Conservation (phyloP, 2,113 vertebrate genomes). For the Caretta caretta region DNA sequence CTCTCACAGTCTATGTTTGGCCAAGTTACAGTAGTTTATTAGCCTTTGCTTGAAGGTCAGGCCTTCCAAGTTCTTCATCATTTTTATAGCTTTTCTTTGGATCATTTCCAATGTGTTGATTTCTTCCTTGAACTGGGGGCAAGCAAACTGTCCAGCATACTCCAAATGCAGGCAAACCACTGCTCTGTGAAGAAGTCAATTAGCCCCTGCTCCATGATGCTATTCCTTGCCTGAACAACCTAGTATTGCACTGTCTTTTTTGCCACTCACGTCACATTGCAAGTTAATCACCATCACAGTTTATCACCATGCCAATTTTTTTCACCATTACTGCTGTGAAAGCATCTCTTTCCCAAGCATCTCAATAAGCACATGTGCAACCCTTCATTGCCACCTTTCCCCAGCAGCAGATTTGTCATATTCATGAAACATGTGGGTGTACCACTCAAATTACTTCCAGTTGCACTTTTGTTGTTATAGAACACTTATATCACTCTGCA, state of each 20-base stretch:
- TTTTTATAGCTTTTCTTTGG: neutral
- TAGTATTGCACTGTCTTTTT: neutral
- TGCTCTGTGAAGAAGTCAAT: neutral
- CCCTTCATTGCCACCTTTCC: neutral
- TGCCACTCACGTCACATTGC: neutral
- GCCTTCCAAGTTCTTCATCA: neutral
- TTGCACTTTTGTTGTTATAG: neutral
- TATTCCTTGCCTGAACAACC: neutral
- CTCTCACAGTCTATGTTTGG: neutral
- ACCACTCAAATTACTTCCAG: neutral
- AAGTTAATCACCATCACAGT: neutral
- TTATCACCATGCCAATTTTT: neutral
- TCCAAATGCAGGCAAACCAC: neutral
- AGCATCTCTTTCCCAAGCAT: neutral
- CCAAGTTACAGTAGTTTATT: neutral
- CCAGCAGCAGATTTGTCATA: neutral
- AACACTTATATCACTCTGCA: neutral
- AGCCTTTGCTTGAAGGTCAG: neutral
- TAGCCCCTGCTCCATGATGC: neutral
- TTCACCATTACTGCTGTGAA: neutral
- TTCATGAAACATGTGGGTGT: neutral
- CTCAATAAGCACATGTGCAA: neutral
- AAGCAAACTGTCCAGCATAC: neutral
- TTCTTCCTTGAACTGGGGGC: neutral
- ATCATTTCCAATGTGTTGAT: neutral